Evolutionary conservation across 2,113 vertebrate genomes (phyloP), one percentile per base, ranked within the genome.

Genomic region (Oxygymnocypris stewartii): DNA sequence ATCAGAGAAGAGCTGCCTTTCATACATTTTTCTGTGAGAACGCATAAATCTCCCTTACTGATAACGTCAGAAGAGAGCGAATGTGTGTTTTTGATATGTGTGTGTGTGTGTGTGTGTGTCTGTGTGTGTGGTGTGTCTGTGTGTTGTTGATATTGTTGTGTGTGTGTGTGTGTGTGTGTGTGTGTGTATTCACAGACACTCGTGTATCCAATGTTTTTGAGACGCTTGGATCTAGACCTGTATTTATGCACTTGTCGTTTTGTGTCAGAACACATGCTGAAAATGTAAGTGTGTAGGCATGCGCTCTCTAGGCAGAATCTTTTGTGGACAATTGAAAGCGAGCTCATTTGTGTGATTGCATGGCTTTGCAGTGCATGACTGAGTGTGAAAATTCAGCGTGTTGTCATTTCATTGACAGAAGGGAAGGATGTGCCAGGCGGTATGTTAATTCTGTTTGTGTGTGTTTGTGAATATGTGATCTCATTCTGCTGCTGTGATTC

Each of bases 11-110:
- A 91, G 89, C 92, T 87, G 88, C 91, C 91, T 91, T 91, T 92
- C 92, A 94, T 95, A 95, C 94, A 95, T 95, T 93, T 90, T 92
- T 91, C 91, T 87, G 86, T 44, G 90, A 90, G 80, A 93, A 92
- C 91, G 93, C 89, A 94, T 95, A 95, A 94, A 95, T 95, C 93
- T 93, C 90, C 89, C 84, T 93, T 90, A 92, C 89, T n/a, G 93
- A 94, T 94, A 94, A 92, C 88, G 93, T 95, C 94, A 93, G 92
- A 92, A 92, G 91, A 90, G 91, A 82, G 89, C 85, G 88, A 79
- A 40, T 83, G 90, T 88, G 90, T 88, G 67, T 89, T 90, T 1
- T 31, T n/a, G n/a, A n/a, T n/a, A n/a, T n/a, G n/a, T n/a, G n/a
- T 31, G 28, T 31, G 28, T 31, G 28, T 31, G 28, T 31, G 28